Conservation (phyloP, 1,140 invertebrate genomes). For the Drosophila ercepeae region DNA sequence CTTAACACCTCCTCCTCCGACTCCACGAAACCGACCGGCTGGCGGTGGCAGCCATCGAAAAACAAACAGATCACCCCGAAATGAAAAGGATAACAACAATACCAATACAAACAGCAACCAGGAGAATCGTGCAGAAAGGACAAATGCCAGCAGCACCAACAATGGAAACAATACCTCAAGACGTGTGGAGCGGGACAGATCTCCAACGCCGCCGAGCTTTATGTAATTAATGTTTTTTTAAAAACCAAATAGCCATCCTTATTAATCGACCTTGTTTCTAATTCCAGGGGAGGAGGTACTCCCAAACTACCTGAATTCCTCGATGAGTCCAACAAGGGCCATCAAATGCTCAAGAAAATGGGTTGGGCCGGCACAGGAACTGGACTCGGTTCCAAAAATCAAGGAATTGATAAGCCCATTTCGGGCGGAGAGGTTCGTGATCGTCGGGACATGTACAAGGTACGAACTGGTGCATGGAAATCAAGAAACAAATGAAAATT, state of each 20-base stretch:
- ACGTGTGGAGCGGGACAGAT: slow-evolving; percentile 85
- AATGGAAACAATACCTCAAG: slow-evolving; percentile 48
- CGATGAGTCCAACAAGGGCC: slow-evolving; percentile 96
- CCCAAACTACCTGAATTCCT: slow-evolving; percentile 87
- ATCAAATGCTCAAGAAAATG: slow-evolving; percentile 98
- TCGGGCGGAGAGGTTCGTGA: slow-evolving; percentile 96
- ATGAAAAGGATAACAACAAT: slow-evolving; percentile 66
- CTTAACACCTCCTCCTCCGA: slow-evolving; percentile 45
- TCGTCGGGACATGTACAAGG: slow-evolving; percentile 95
- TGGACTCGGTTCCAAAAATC: slow-evolving; percentile 95
- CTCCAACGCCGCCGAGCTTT: slow-evolving; percentile 92
- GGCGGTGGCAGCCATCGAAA: slow-evolving; percentile 54
- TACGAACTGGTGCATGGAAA: too few relatives aligned
- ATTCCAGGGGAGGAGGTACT: slow-evolving; percentile 76
- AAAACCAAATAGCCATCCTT: background rate
- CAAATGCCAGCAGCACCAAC: slow-evolving; percentile 33
- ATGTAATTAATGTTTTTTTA: slow-evolving; percentile 85
- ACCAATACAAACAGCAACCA: slow-evolving; percentile 36
- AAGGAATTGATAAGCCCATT: slow-evolving; percentile 97
- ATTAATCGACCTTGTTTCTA: slow-evolving; percentile 1
- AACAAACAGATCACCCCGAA: slow-evolving; percentile 73
- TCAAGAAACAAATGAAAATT: background rate
- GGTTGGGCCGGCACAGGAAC: slow-evolving; percentile 93
- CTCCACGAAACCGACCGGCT: slow-evolving; percentile 77
- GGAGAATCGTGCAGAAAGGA: slow-evolving; percentile 42